phyloP scores from a whole-genome alignment of 2,888 invertebrate genomes.

The Thereva unica region DNA sequence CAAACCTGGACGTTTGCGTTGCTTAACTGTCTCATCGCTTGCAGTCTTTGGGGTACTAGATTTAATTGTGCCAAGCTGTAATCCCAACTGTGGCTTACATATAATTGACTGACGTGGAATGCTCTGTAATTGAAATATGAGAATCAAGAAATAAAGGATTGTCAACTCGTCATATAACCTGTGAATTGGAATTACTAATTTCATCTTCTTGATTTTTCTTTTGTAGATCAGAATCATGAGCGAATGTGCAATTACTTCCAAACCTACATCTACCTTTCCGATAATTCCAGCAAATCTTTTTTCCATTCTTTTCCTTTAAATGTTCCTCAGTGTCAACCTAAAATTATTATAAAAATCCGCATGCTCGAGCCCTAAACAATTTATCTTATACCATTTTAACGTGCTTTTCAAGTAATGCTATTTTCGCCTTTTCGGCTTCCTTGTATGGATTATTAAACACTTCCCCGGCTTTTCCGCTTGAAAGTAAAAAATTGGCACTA shows the following conservation, averaged over 20 bases:
- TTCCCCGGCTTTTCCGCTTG: slow-evolving; percentile 47
- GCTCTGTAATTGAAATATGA: slow-evolving; percentile 24
- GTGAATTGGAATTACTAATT: too few species aligned
- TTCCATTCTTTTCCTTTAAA: slow-evolving; percentile 81
- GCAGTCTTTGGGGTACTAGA: neutral
- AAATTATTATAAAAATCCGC: neutral
- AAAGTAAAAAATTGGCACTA: slow-evolving; percentile 50
- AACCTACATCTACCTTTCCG: slow-evolving; percentile 87
- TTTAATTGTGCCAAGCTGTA: slow-evolving; percentile 34
- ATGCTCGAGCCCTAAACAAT: neutral
- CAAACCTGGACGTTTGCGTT: slow-evolving; percentile 78
- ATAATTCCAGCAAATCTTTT: slow-evolving; percentile 92
- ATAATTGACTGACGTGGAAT: slow-evolving; percentile 38
- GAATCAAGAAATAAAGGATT: neutral
- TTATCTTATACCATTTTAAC: slow-evolving; percentile 78
- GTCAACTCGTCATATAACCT: too few species aligned
- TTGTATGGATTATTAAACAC: slow-evolving; percentile 88
- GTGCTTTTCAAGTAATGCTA: slow-evolving; percentile 85
- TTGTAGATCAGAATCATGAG: slow-evolving; percentile 83
- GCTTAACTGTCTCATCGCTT: slow-evolving; percentile 46
- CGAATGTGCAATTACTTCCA: slow-evolving; percentile 89
- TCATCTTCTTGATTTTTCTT: slow-evolving; percentile 1
- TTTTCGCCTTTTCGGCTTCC: slow-evolving; percentile 83
- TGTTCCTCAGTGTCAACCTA: slow-evolving; percentile 69
- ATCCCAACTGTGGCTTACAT: slow-evolving; percentile 40